Base-by-base conservation (phyloP, 2,113 vertebrate species). In the Picathartes gymnocephalus region DNA sequence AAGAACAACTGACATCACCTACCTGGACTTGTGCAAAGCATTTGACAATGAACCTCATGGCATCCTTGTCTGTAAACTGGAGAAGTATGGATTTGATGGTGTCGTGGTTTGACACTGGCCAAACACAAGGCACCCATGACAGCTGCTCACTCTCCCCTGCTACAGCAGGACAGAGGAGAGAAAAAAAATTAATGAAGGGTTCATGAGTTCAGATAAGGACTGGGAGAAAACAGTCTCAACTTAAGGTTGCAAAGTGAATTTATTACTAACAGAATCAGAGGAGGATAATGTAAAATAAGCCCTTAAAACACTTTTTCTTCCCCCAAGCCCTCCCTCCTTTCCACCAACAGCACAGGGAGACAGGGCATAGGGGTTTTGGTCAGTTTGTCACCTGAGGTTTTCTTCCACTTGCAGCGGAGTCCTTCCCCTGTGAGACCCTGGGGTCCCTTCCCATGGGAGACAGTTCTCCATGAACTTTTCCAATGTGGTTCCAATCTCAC, bases 61-160 rank as follows among this genome's bases (percentile, higher is more conserved):
- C 30, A 23, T 58, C 37, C 30, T 62, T 48, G 9, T 70, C 35
- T 81, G 24, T 15, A 42, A 70, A 70, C 19, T 42, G 35, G 19
- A 70, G 54, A 11, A 50, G 6, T 6, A 40, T 18, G 11, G 64
- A 48, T 50, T 69, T 48, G 28, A 54, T 64, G 25, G 39, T 44
- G 25, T 44, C 5, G 6, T 44, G 47, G 56, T 42, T 31, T 82
- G 31, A 61, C 13, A 2, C 5, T 61, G 56, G 45, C 10, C 25
- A 24, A 30, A 35, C 4, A 2, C 54, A 31, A 60, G 54, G 31
- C 13, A 35, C 6, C 13, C 25, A 20, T 0, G 0, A 19, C 10
- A 71, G 31, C 11, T 0, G 0, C 37, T 61, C 25, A 25, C 20
- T 16, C 2, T 82, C 31, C 25, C 12, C 45, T 70, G 31, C 8